Conservation (phyloP, 2,888 invertebrate genomes). For the Tenthredo mesomela region DNA sequence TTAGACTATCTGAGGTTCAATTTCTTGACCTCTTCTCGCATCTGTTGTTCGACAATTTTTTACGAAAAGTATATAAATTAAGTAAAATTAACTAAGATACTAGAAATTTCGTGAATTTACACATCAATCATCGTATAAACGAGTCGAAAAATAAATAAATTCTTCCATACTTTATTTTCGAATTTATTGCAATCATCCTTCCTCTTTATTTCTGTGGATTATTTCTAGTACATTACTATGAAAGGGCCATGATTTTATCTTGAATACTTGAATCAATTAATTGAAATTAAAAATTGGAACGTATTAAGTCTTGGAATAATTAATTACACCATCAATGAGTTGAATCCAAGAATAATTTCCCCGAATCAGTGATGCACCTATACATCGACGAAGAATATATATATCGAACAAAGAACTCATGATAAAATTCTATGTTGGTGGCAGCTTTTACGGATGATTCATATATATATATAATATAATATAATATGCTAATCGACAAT, state of each 20-base stretch:
- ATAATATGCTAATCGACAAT: conserved; percentile 6
- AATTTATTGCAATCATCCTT: neutral
- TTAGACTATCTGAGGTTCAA: neutral
- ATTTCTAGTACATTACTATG: too few species aligned
- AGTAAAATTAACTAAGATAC: neutral
- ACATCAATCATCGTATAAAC: neutral
- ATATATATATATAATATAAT: neutral
- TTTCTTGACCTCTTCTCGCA: conserved; percentile 22
- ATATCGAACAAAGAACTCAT: neutral
- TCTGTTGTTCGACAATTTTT: neutral
- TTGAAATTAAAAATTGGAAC: too few species aligned
- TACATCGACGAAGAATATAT: neutral
- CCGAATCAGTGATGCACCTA: neutral
- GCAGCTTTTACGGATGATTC: neutral
- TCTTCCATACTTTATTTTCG: neutral
- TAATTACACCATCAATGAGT: neutral
- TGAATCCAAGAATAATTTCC: neutral
- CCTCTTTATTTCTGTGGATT: neutral
- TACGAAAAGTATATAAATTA: neutral
- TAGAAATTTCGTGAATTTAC: neutral
- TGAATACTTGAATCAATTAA: too few species aligned
- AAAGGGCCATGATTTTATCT: too few species aligned
- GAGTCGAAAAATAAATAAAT: neutral
- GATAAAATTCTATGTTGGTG: neutral
- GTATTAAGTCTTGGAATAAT: too few species aligned